Evolutionary conservation across 2,113 vertebrate genomes (phyloP).

Genomic region (Lampris incognitus): DNA sequence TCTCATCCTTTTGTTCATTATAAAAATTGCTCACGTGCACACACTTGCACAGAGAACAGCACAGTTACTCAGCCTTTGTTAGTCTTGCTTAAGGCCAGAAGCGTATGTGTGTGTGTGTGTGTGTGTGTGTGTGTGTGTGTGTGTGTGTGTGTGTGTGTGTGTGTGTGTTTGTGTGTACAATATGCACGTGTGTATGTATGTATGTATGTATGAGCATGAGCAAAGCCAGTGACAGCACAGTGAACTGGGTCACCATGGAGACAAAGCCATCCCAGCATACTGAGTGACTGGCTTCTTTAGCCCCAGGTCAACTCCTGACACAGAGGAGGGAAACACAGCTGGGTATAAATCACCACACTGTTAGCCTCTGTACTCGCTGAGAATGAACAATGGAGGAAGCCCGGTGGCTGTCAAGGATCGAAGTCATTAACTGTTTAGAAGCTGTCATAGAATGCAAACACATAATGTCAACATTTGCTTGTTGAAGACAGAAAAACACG

Average conservation of each 20-base stretch:
- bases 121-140: neutral
- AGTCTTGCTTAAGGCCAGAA: neutral
- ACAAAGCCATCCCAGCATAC: constrained; percentile 21
- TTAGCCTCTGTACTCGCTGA: neutral
- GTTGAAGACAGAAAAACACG: constrained; percentile 23
- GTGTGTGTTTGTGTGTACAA: neutral
- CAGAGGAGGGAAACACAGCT: constrained; percentile 17
- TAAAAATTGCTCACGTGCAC: neutral
- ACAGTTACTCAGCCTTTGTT: neutral
- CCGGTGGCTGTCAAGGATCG: neutral
- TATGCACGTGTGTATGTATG: neutral
- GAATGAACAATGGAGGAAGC: neutral
- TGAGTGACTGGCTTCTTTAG: constrained; percentile 6
- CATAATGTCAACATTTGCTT: neutral
- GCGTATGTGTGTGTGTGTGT: neutral
- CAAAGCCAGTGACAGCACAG: constrained; percentile 24
- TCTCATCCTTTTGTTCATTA: neutral
- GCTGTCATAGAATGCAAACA: neutral
- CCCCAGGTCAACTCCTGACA: constrained; percentile 11
- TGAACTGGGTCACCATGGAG: constrained; percentile 34
- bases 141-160: neutral
- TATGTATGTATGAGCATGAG: neutral
- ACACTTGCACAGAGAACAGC: neutral
- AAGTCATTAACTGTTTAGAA: neutral
- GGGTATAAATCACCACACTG: constrained; percentile 3